Evolutionary conservation across 2,888 invertebrate species (phyloP), one percentile per base, ranked within the genome.

Genomic region (Carpatolechia fugitivella): DNA sequence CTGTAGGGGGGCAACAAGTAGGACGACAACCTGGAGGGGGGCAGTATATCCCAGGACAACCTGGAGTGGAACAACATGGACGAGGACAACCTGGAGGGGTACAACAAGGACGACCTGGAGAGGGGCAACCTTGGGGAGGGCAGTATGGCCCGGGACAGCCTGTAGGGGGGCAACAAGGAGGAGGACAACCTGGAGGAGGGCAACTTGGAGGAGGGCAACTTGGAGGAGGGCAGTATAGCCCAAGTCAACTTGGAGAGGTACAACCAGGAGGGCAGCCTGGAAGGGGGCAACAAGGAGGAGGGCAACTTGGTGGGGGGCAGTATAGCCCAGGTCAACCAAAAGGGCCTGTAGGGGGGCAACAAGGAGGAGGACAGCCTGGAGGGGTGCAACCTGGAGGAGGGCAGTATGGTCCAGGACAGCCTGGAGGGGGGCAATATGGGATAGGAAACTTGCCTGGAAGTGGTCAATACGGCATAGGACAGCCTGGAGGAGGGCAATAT

Each of bases 291-390:
- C 59, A 1, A 59, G 35, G 49, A 53, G 35, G 6, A 50, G 49
- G 48, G n/a, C 3, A 24, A 24, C 24, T 6, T 24, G 24, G 6
- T 24, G n/a, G 35, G 3, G n/a, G 35, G 1, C 35, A 11, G 11
- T 4, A n/a, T 40, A 60, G 58, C 0, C 52, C 53, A 3, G 54
- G n/a, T n/a, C n/a, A 53, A 11, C 49, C 54, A 24, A 46, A 46
- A n/a, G 55, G 36, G 11, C 24, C 24, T 24, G 24, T 57, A 2
- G 62, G 61, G 20, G 66, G 60, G 10, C 60, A 55, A 13, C 58
- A 56, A 29, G 7, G 24, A 24, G n/a, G 4, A 1, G 44, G 44
- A 11, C 18, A 24, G 24, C 24, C 24, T 24, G 6, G 30, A 47
- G 47, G 47, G 5, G 7, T 1, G 11, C 10, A 10, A 3, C 56